A percentile compares a stretch with the other conserved stretches of the same genome.
Conservation (phyloP, 1,140 invertebrate genomes). For the Zaprionus ghesquierei region DNA sequence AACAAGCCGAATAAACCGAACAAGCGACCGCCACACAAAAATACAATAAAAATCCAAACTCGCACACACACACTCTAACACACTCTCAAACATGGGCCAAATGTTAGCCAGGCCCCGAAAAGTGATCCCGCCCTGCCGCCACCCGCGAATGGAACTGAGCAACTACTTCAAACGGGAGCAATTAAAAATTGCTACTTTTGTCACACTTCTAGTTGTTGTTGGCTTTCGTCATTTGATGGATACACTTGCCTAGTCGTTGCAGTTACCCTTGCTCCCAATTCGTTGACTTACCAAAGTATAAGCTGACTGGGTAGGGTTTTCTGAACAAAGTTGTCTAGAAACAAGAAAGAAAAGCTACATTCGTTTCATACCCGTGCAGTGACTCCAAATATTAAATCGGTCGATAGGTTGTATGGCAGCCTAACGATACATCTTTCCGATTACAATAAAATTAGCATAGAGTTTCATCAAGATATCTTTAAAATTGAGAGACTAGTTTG, state of each 20-base stretch:
- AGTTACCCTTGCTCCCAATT: slow-evolving; percentile 6
- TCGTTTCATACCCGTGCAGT: too few relatives aligned
- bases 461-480: too few relatives aligned
- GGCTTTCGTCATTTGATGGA: slow-evolving; percentile 10
- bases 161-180: slow-evolving; percentile 52
- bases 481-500: too few relatives aligned
- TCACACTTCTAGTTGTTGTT: background rate
- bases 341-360: too few relatives aligned
- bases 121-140: slow-evolving; percentile 13
- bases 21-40: too few relatives aligned
- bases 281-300: background rate
- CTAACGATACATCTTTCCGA: too few relatives aligned
- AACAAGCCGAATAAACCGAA: slow-evolving; percentile 55
- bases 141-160: slow-evolving; percentile 12
- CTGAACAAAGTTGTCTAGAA: too few relatives aligned
- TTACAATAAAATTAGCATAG: too few relatives aligned
- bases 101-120: slow-evolving; percentile 38
- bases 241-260: slow-evolving; percentile 22
- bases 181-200: slow-evolving; percentile 55
- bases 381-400: too few relatives aligned
- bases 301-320: background rate
- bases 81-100: background rate
- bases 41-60: slow-evolving; percentile 63
- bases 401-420: too few relatives aligned
- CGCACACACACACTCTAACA: slow-evolving; percentile 19